Evolutionary conservation across 2,888 invertebrate species (phyloP).

Genomic region (Isoperla grammatica): DNA sequence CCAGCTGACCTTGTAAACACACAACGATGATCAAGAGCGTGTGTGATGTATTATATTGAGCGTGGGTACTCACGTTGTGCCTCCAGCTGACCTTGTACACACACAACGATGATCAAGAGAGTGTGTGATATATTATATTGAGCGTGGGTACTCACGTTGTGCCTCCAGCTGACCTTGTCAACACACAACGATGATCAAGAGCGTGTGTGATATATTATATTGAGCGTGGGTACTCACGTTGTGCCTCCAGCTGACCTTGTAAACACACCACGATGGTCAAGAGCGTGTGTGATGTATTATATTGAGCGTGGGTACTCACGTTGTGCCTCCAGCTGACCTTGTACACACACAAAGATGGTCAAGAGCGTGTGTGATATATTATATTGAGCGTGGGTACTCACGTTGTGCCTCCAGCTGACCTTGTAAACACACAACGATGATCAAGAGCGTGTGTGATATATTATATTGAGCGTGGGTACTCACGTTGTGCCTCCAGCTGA

Average conservation of each 20-base stretch:
- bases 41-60: too few species aligned
- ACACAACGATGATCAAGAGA: too few species aligned
- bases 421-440: constrained; percentile 42
- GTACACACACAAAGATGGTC: constrained; percentile 40
- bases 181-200: too few species aligned
- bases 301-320: constrained; percentile 48
- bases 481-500: constrained; percentile 72
- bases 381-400: constrained; percentile 45
- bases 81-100: constrained; percentile 68
- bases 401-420: constrained; percentile 72
- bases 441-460: too few species aligned
- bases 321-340: constrained; percentile 73
- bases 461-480: constrained; percentile 40
- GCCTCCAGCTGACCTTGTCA: constrained; percentile 70
- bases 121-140: too few species aligned
- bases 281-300: too few species aligned
- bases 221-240: constrained; percentile 53
- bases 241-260: constrained; percentile 71
- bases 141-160: constrained; percentile 56
- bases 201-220: too few species aligned
- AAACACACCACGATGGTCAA: too few species aligned
- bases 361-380: too few species aligned
- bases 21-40: too few species aligned
- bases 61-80: constrained; percentile 59
- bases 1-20: constrained; percentile 62